Base-by-base conservation (phyloP, 1,140 invertebrate genomes). In the Carcinoscorpius rotundicauda region DNA sequence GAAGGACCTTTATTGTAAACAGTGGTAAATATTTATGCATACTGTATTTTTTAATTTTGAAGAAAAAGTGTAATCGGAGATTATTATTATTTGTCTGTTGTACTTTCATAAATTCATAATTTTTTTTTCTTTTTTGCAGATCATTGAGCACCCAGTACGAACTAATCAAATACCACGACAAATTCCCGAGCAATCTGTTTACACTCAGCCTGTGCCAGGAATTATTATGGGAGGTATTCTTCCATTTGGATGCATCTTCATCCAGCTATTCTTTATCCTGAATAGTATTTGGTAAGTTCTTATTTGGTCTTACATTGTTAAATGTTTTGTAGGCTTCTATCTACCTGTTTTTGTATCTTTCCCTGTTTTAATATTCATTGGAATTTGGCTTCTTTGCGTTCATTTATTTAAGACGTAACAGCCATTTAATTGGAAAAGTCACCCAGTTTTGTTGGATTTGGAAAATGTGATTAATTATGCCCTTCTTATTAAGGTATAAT, bases 231-330 rank as follows among this genome's bases (percentile, higher is more conserved):
- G 96, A 52, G 96, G 97, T 55, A 93, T 99, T 59, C 78, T 99
- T 68, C 97, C 97, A 5, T 99, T 99, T 78, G 97, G 96, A 56
- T 98, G 97, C 77, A 99, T 99, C 76, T 99, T 99, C 76, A 98
- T 99, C 71, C 97, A 99, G 76, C 83, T 99, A 10, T 99, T 98
- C 82, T 99, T 99, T 76, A 98, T 99, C 68, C 82, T 99, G 10
- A 99, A 97, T 79, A 98, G 94, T 51, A 87, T 99, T 60, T 99
- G 97, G 97, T 86, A 76, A 75, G 76, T 71, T 52, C 50, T 52
- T 58, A 59, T 29, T 59, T 51, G 9, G n/a, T 70, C n/a, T 6
- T 52, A 51, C 52, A 29, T 29, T 29, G 29, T 29, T 29, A 29
- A 29, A 29, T 29, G 29, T 29, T 29, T 29, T 29, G 29, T 29